Base-by-base conservation (phyloP, 2,113 vertebrate genomes). In the Pagrus major region DNA sequence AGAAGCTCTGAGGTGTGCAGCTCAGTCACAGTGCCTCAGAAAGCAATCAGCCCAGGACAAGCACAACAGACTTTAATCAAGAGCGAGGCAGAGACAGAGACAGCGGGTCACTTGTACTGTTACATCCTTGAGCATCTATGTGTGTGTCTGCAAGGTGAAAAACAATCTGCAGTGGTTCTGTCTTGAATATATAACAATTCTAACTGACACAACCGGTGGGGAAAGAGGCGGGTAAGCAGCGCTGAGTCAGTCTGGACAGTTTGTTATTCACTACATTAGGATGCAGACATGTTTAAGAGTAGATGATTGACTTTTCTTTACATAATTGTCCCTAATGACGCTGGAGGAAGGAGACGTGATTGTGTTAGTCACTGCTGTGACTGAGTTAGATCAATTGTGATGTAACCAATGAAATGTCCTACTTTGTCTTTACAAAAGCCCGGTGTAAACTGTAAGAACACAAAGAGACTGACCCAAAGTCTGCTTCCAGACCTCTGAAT, bases 31-130 rank as follows among this genome's bases (percentile, higher is more conserved):
- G 41, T 15, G 39, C 25, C 46, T 39, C 46, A 42, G 54, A 54
- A 86, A 84, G 74, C 84, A 84, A 90, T 61, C 84, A 68, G 64
- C 15, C 65, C 33, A 12, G 33, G 46, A 72, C 51, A 39, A 81
- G 42, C 70, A 37, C 64, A 59, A 58, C 63, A 64, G 42, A 71
- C 59, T 86, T 81, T 75, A 84, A 87, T 87, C 80, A 84, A 81
- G 54, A 71, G 4, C 5, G 44, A 27, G 71, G 21, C 67, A 14
- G 54, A 78, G 41, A 37, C 47, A 58, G 33, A 39, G 75, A 52
- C 68, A 33, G n/a, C 3, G 1, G 72, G 72, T 82, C 68, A 59
- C 29, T 11, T 42, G n/a, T 18, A 20, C 3, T 0, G 29, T 54
- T 68, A 20, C 54, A 52, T 72, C 41, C 25, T 47, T 10, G 18